Evolutionary conservation across 2,888 invertebrate species (phyloP).

Genomic region (Polydesmus complanatus): DNA sequence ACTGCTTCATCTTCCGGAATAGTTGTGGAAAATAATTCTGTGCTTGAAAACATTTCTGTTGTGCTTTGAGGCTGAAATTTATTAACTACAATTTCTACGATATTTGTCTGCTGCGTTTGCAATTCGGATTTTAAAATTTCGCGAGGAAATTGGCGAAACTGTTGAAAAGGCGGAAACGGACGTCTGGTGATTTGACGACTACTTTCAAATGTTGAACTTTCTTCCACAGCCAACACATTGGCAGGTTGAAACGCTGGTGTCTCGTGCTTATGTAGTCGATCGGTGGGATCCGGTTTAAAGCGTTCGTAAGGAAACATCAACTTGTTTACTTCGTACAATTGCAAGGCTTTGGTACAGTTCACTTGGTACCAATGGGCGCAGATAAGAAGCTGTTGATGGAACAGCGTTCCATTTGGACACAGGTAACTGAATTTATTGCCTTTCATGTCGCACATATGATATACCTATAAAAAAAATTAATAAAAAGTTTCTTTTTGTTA

Average conservation of each 20-base stretch:
- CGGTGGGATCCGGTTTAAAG: background rate
- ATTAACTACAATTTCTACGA: too few relatives aligned
- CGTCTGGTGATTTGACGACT: too few relatives aligned
- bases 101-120: too few relatives aligned
- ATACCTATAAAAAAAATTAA: background rate
- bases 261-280: background rate
- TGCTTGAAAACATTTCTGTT: too few relatives aligned
- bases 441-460: slow-evolving; percentile 16
- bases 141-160: background rate
- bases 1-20: background rate
- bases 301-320: slow-evolving; percentile 9
- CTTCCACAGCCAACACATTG: too few relatives aligned
- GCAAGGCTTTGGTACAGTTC: slow-evolving; percentile 1
- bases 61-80: too few relatives aligned
- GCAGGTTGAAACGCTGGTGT: background rate
- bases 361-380: slow-evolving; percentile 14
- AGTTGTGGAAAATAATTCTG: too few relatives aligned
- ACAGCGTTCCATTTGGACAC: slow-evolving; percentile 12
- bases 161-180: background rate
- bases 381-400: slow-evolving; percentile 11
- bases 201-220: too few relatives aligned
- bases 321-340: slow-evolving; percentile 12
- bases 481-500: background rate
- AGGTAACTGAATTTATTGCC: slow-evolving; percentile 13
- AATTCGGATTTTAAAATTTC: too few relatives aligned